A percentile compares a stretch with the other conserved stretches of the same genome.
phyloP scores from a whole-genome alignment of 2,113 vertebrate genomes.

The Tychaedon coryphoeus region DNA sequence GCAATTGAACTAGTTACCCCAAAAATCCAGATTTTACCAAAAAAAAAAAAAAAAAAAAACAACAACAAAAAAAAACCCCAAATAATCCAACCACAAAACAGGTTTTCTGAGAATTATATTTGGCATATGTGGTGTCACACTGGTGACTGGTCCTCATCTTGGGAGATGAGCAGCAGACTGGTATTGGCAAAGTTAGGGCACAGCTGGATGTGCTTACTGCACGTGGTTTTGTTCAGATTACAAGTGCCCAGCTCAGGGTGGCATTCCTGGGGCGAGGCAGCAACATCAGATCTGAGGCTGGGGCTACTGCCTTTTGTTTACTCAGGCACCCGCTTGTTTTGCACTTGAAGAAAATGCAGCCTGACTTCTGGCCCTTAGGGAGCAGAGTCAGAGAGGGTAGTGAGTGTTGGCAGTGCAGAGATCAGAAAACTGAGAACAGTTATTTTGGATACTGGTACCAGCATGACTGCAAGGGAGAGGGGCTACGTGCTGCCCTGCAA shows the following conservation, averaged over 20 bases:
- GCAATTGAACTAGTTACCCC: neutral
- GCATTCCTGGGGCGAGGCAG: conserved; percentile 49
- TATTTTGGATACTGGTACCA: neutral
- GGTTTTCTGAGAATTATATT: neutral
- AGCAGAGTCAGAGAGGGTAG: neutral
- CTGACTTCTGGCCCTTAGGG: neutral
- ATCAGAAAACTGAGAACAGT: neutral
- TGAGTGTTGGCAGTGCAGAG: neutral
- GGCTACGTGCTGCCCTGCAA: neutral
- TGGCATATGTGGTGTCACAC: neutral
- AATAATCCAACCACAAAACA: neutral
- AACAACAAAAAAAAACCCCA: neutral
- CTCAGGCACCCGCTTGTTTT: neutral
- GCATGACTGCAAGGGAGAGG: neutral
- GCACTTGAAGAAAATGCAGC: neutral
- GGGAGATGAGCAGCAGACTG: neutral
- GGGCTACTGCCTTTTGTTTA: neutral
- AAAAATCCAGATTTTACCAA: neutral
- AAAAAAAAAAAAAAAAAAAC: neutral
- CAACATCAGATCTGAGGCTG: neutral
- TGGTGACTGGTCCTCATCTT: neutral
- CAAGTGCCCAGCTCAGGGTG: neutral
- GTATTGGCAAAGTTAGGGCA: neutral
- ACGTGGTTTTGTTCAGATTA: neutral
- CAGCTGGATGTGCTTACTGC: neutral